Percentiles rank a stretch among this genome's conserved stretches.
phyloP scores from a whole-genome alignment of 2,113 vertebrate genomes.

The Lasiurus cinereus region DNA sequence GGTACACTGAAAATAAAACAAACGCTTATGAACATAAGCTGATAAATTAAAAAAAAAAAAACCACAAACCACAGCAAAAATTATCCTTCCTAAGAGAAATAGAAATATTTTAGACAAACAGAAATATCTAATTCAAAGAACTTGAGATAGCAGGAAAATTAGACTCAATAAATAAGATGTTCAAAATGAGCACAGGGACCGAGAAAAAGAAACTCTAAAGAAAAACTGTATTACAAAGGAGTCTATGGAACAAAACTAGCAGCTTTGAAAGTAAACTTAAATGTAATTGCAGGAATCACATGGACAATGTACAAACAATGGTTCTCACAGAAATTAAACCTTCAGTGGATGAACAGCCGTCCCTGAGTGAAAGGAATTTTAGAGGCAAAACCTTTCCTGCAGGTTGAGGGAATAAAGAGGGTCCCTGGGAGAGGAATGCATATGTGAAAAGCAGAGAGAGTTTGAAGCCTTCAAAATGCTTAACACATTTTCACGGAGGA shows the following conservation, averaged over 20 bases:
- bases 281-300: conserved; percentile 8
- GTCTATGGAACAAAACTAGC: background rate
- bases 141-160: background rate
- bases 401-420: no score
- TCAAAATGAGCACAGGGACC: background rate
- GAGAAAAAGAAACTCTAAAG: background rate
- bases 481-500: no score
- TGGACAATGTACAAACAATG: background rate
- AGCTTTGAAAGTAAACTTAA: conserved; percentile 23
- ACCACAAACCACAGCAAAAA: background rate
- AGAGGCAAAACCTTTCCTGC: no score
- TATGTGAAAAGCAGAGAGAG: no score
- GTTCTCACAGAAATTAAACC: conserved; percentile 10
- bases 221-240: background rate
- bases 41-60: background rate
- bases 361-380: no score
- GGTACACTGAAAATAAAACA: background rate
- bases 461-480: no score
- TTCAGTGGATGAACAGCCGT: background rate
- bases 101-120: background rate
- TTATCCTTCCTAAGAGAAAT: background rate
- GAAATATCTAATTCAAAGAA: conserved; percentile 10
- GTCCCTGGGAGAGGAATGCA: no score
- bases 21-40: background rate
- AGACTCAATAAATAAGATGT: background rate